These are phyloP conservation scores for Rostratula benghalensis DNA, from an alignment of 2,113 vertebrate genomes.

Conservation along the genomic window DNA sequence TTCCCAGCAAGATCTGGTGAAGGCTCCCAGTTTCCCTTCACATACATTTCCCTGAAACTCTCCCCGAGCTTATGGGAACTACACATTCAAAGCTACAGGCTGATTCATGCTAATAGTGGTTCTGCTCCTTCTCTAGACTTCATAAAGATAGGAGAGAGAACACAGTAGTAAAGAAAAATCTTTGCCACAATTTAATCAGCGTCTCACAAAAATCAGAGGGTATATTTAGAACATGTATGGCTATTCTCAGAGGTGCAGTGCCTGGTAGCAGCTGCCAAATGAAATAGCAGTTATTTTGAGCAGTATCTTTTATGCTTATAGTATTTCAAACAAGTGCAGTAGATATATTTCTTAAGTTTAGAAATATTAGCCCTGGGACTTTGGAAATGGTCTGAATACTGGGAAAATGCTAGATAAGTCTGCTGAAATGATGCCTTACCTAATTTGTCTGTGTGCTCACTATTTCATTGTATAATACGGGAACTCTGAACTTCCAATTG, in stretches of 20 bases:
- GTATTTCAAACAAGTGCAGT: neutral
- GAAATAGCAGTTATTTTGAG: neutral
- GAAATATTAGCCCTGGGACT: neutral
- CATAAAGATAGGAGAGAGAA: neutral
- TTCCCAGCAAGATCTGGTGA: neutral
- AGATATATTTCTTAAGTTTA: neutral
- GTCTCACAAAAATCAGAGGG: neutral
- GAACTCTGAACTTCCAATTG: neutral
- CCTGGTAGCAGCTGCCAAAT: neutral
- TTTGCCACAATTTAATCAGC: neutral
- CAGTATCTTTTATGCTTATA: neutral
- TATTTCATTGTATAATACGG: neutral
- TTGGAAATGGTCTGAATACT: neutral
- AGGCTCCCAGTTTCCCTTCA: neutral
- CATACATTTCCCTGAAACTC: neutral
- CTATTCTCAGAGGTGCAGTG: neutral
- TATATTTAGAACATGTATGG: constrained; percentile 34
- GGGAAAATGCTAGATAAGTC: neutral
- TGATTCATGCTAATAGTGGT: constrained; percentile 8
- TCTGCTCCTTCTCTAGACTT: neutral
- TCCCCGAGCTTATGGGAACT: neutral
- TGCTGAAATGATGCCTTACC: neutral
- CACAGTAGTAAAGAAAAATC: neutral
- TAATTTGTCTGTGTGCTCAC: neutral
- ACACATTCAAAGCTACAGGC: neutral